Conservation (phyloP, 2,797 vertebrate genomes). For the Chromis chromis region DNA sequence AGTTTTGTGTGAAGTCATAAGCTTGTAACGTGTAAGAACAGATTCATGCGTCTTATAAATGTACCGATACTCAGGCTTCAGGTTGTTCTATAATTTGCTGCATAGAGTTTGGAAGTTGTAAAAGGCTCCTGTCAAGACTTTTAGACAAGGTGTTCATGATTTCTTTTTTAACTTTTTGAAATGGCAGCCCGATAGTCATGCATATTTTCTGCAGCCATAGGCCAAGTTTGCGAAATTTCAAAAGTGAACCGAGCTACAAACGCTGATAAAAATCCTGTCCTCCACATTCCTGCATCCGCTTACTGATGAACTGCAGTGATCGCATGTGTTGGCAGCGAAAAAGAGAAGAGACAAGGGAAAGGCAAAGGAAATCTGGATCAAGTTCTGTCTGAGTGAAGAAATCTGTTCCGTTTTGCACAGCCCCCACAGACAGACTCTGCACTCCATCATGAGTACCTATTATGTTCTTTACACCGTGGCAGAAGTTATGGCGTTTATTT, state of each 20-base stretch:
- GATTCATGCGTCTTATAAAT: background rate
- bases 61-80: background rate
- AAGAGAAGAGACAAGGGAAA: background rate
- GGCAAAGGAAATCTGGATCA: slow-evolving; percentile 3
- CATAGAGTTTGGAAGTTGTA: background rate
- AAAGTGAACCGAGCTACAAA: slow-evolving; percentile 8
- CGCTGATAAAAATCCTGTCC: background rate
- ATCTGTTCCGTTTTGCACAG: slow-evolving; percentile 8
- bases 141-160: background rate
- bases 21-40: background rate
- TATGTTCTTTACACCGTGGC: background rate
- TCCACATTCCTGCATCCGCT: slow-evolving; percentile 6
- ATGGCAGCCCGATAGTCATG: background rate
- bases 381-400: slow-evolving; percentile 4
- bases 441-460: background rate
- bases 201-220: background rate
- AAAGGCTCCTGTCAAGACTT: background rate
- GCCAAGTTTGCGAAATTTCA: no score
- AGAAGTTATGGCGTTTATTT: background rate
- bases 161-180: background rate
- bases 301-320: background rate
- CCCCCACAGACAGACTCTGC: background rate
- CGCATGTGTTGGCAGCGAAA: background rate
- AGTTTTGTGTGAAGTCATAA: background rate
- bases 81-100: background rate